Conservation (phyloP, 2,888 invertebrate species). For the Erebia palarica region DNA sequence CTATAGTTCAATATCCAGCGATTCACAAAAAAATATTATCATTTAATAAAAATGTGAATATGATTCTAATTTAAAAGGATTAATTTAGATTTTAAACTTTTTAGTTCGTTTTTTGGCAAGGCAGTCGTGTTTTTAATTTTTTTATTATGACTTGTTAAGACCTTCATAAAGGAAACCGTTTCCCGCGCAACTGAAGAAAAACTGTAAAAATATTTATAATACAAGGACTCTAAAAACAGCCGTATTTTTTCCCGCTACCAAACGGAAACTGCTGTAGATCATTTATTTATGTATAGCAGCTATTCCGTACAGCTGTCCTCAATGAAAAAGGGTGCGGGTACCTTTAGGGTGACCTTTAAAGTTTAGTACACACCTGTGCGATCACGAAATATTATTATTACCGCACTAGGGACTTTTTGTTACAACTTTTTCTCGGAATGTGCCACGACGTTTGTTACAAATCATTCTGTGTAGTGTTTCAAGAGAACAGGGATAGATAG, state of each 20-base stretch:
- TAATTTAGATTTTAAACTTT: too few species aligned
- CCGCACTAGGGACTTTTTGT: neutral
- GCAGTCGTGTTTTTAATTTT: too few species aligned
- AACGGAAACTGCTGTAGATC: conserved; percentile 26
- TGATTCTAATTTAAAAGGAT: too few species aligned
- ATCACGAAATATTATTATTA: conserved; percentile 7
- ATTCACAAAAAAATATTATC: too few species aligned
- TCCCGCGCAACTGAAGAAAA: neutral
- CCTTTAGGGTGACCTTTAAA: conserved; percentile 20
- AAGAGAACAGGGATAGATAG: neutral
- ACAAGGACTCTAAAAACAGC: conserved; percentile 25
- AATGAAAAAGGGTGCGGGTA: conserved; percentile 60
- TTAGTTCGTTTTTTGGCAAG: too few species aligned
- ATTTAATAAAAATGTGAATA: too few species aligned
- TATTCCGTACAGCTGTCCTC: conserved; percentile 61
- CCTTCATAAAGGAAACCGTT: neutral
- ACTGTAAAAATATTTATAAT: conserved; percentile 26
- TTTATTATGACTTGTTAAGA: too few species aligned
- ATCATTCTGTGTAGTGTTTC: neutral
- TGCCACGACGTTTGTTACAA: neutral
- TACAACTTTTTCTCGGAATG: neutral
- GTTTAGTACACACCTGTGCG: conserved; percentile 24
- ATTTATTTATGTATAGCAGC: conserved; percentile 59
- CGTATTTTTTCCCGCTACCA: conserved; percentile 26
- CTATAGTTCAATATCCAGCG: too few species aligned